A percentile compares a stretch with the other conserved stretches of the same genome.
These are phyloP conservation scores for Sarcophaga rosellei DNA, from an alignment of 2,888 invertebrate species.

Conservation along the genomic window DNA sequence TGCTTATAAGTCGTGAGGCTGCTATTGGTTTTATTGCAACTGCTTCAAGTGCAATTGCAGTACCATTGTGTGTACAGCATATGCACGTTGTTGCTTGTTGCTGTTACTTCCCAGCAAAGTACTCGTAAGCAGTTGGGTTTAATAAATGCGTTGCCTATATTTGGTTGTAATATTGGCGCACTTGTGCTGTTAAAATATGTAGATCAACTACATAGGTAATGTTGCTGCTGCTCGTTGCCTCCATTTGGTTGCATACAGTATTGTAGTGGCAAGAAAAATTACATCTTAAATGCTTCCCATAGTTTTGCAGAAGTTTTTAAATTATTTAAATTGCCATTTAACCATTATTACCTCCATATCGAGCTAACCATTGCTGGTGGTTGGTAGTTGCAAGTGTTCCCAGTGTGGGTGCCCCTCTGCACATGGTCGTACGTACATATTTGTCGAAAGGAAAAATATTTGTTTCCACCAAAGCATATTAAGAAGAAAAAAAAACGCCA, in stretches of 20 bases:
- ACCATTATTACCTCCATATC: slow-evolving; percentile 17
- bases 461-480: slow-evolving; percentile 18
- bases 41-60: slow-evolving; percentile 51
- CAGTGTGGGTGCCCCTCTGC: not conserved
- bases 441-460: slow-evolving; percentile 64
- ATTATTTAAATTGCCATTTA: slow-evolving; percentile 66
- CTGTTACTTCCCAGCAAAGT: not conserved
- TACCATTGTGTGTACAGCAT: not conserved
- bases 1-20: slow-evolving; percentile 6
- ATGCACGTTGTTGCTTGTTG: not conserved
- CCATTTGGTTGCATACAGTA: not conserved
- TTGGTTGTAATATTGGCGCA: slow-evolving; percentile 66
- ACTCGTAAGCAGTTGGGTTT: slow-evolving; percentile 41
- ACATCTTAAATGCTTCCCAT: slow-evolving; percentile 68
- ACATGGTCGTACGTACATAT: slow-evolving; percentile 62
- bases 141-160: slow-evolving; percentile 68
- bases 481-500: slow-evolving; percentile 6
- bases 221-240: slow-evolving; percentile 14
- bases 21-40: slow-evolving; percentile 10
- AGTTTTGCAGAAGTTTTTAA: slow-evolving; percentile 65
- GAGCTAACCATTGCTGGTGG: too few relatives aligned
- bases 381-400: slow-evolving; percentile 47
- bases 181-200: slow-evolving; percentile 68
- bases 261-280: slow-evolving; percentile 47
- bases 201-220: slow-evolving; percentile 45